Evolutionary conservation across 2,888 invertebrate genomes (phyloP), one percentile per base, ranked within the genome.

Genomic region (Leptodirus hochenwartii): DNA sequence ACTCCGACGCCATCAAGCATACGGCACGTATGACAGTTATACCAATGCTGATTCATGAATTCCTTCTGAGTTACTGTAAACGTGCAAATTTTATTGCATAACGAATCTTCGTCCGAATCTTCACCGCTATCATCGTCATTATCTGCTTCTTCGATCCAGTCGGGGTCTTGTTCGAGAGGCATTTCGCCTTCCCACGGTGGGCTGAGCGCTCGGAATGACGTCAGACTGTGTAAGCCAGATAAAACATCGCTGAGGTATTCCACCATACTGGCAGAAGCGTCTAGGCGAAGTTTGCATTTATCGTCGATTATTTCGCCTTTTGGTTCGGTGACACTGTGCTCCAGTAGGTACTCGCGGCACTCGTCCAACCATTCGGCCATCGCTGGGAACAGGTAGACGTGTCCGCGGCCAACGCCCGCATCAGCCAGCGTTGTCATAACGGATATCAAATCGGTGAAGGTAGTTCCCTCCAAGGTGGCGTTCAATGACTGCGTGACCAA

Each of bases 1-100:
- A 96, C 95, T 1, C 98, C 98, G 2, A 93, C 91, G 5, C 93
- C 87, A 52, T 96, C 95, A 33, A 93, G 76, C 96, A 98, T 96
- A 53, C 82, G 81, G 56, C 96, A 96, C 0, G 95, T 93, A 58
- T 96, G 95, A 51, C 96, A 98, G 57, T 98, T 95, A 59, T 96
- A 98, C 93, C 93, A 87, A 51, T 88, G 88, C 49, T 84, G 95
- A 58, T 90, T 91, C 84, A 91, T 91, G 52, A 91, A 96, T 55
- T 96, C 95, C 47, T 88, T 88, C 51, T 91, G 88, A 0, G 95
- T 96, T 31, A 91, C 74, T 4, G 91, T 91, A 58, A 90, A 96
- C 0, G 95, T 95, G 56, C 96, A 96, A 9, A 96, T 62, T 53
- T 93, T 87, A 53, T 78, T 81, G 50, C 81, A 81, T 4, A 88